Percentiles rank a stretch among this genome's conserved stretches.
phyloP scores from a whole-genome alignment of 2,797 vertebrate species.

The Todus mexicanus region DNA sequence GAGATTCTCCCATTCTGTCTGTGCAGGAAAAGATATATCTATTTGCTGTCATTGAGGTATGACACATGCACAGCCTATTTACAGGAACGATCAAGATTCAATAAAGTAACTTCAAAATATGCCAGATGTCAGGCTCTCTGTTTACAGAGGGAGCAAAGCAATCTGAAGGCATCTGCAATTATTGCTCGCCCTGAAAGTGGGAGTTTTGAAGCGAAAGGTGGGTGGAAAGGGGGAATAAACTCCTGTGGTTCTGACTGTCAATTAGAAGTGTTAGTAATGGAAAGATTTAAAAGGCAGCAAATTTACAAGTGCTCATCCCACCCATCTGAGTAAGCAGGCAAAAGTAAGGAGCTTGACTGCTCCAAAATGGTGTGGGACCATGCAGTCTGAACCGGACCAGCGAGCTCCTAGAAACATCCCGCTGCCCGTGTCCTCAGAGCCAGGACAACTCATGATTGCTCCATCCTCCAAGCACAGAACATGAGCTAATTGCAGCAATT shows the following conservation, averaged over 20 bases:
- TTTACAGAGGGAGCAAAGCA: not conserved
- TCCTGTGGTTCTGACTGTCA: not conserved
- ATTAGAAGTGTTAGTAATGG: not conserved
- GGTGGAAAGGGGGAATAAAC: not conserved
- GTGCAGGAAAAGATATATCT: not conserved
- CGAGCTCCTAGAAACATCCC: not conserved
- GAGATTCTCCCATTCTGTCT: not conserved
- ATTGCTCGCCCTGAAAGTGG: not conserved
- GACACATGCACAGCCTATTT: not conserved
- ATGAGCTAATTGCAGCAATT: not conserved
- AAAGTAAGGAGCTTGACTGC: not conserved
- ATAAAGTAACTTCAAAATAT: conserved; percentile 21
- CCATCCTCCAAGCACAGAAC: not conserved
- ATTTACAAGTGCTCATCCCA: conserved; percentile 15
- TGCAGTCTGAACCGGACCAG: not conserved
- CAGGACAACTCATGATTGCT: not conserved
- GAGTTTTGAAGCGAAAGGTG: conserved; percentile 20
- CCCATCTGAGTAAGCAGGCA: conserved; percentile 7
- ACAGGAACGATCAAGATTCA: not conserved
- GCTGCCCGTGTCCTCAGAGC: not conserved
- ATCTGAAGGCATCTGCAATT: conserved; percentile 8
- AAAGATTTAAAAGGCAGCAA: not conserved
- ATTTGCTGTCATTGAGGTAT: not conserved
- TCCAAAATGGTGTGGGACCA: not conserved
- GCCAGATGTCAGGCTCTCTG: conserved; percentile 29